Evolutionary conservation across 2,113 vertebrate genomes (phyloP).

Genomic region (Pterocles orientalis): DNA sequence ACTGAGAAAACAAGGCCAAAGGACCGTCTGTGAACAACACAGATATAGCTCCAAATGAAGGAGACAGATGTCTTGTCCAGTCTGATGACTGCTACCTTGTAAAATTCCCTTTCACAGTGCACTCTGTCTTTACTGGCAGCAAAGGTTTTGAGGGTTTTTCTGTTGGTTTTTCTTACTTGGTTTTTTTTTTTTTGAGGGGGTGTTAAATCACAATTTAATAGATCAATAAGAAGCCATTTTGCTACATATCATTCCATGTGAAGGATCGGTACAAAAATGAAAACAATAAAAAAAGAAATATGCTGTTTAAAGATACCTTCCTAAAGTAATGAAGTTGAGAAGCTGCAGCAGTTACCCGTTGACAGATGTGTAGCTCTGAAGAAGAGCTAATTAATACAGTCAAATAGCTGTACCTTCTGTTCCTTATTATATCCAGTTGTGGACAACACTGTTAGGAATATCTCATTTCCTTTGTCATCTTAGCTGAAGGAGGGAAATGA

Average conservation of each 20-base stretch:
- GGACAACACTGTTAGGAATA: slow-evolving; percentile 31
- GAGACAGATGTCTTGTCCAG: background rate
- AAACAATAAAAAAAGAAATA: background rate
- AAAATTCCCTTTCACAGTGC: background rate
- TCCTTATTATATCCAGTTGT: slow-evolving; percentile 5
- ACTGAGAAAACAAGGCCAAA: background rate
- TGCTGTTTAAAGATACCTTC: background rate
- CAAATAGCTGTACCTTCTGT: slow-evolving; percentile 8
- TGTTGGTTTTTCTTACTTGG: background rate
- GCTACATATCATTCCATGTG: background rate
- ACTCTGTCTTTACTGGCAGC: background rate
- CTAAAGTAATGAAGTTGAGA: background rate
- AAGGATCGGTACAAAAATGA: background rate
- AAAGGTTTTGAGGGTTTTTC: background rate
- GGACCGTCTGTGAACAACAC: background rate
- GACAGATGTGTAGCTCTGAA: background rate
- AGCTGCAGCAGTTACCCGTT: background rate
- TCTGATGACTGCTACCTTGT: background rate
- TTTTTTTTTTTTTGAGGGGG: background rate
- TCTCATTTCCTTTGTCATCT: slow-evolving; percentile 9
- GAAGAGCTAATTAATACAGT: slow-evolving; percentile 37
- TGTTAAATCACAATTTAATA: background rate
- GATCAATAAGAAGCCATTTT: background rate
- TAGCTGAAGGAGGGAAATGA: background rate
- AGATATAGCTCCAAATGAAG: background rate